These are phyloP conservation scores for Hanleya hanleyi DNA, from an alignment of 2,888 invertebrate species.

Conservation along the genomic window DNA sequence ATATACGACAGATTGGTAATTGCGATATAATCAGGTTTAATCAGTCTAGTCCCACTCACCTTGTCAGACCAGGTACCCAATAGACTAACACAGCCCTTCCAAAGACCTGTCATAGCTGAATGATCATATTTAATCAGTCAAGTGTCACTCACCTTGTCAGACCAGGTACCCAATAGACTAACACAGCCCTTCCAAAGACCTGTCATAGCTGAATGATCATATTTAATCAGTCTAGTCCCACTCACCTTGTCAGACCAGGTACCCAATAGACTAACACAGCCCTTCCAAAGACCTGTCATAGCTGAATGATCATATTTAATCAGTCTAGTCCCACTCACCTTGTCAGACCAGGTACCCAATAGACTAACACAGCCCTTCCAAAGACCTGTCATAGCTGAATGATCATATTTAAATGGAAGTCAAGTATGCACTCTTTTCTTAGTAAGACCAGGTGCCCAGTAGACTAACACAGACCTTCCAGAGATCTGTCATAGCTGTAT, in stretches of 20 bases:
- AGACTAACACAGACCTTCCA: constrained; percentile 92
- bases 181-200: constrained; percentile 91
- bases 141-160: constrained; percentile 87
- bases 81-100: too few relatives aligned
- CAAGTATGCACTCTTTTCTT: constrained; percentile 74
- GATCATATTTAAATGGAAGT: too few relatives aligned
- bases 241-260: neutral
- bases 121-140: too few relatives aligned
- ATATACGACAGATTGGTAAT: too few relatives aligned
- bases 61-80: too few relatives aligned
- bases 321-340: constrained; percentile 69
- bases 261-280: neutral
- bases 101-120: too few relatives aligned
- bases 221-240: constrained; percentile 68
- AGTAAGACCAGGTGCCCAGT: constrained; percentile 77
- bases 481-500: neutral
- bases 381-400: too few relatives aligned
- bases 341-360: constrained; percentile 95
- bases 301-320: neutral
- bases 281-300: too few relatives aligned
- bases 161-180: constrained; percentile 95
- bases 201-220: neutral
- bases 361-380: constrained; percentile 94
- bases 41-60: too few relatives aligned
- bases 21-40: too few relatives aligned